phyloP scores from a whole-genome alignment of 2,113 vertebrate genomes.

The Tragelaphus scriptus region DNA sequence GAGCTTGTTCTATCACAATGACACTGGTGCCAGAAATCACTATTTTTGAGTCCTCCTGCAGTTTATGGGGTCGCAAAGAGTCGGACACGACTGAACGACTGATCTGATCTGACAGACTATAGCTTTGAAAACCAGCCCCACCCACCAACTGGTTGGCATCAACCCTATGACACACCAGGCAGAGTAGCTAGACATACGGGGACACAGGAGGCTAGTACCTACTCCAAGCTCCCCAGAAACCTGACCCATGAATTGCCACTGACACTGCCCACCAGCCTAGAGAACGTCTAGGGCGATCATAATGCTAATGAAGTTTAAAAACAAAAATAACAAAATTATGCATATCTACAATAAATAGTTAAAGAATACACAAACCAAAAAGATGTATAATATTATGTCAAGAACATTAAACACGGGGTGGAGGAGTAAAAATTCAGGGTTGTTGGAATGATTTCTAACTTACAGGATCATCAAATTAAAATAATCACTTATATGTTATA shows the following conservation, averaged over 20 bases:
- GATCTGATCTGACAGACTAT: background rate
- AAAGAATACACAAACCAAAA: background rate
- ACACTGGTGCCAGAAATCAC: background rate
- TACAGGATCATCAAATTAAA: background rate
- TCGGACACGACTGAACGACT: too few relatives aligned
- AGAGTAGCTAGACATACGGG: background rate
- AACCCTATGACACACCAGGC: background rate
- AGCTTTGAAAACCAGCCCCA: background rate
- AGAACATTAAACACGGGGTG: background rate
- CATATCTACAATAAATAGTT: background rate
- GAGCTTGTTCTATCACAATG: background rate
- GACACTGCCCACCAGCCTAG: background rate
- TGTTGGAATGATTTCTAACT: background rate
- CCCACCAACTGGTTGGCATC: background rate
- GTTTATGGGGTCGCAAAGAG: too few relatives aligned
- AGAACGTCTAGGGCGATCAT: background rate
- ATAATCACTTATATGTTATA: background rate
- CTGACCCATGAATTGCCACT: background rate
- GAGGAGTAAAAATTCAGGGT: background rate
- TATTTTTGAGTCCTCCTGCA: background rate
- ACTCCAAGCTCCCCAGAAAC: background rate
- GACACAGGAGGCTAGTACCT: background rate
- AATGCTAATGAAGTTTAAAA: background rate
- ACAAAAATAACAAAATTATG: background rate
- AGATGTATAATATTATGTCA: background rate